Conservation (phyloP, 2,797 vertebrate genomes). For the Pseudopleuronectes americanus region DNA sequence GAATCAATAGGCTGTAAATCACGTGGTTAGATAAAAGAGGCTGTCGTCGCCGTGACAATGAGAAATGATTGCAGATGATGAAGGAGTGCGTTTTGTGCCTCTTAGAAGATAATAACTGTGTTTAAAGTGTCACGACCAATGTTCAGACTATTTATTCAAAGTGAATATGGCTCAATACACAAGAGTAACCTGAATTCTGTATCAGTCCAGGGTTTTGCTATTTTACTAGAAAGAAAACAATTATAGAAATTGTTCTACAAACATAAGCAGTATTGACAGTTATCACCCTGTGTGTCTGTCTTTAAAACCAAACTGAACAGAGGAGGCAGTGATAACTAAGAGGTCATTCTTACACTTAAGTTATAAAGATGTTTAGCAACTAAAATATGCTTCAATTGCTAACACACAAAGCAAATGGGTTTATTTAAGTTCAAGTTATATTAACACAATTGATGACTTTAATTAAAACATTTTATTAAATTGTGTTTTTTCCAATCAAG, state of each 20-base stretch:
- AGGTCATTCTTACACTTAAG: background rate
- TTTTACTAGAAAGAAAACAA: no score
- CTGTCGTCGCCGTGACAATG: constrained; percentile 14
- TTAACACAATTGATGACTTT: no score
- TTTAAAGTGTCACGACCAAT: background rate
- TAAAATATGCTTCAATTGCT: no score
- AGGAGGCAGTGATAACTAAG: background rate
- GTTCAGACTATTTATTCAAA: background rate
- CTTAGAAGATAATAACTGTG: background rate
- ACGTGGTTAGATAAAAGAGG: background rate
- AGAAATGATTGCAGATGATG: background rate
- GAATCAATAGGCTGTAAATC: background rate
- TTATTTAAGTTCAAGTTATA: no score
- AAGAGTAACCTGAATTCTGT: background rate
- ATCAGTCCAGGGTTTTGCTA: no score
- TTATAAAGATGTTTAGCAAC: no score
- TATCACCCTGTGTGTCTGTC: background rate
- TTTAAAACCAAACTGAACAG: background rate
- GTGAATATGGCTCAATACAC: no score
- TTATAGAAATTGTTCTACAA: background rate
- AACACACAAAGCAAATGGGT: no score
- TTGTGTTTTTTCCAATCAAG: no score
- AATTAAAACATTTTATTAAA: no score
- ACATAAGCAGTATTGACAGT: background rate
- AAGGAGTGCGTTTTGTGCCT: background rate